Conservation (phyloP, 2,888 invertebrate species). For the Proisotoma minuta region DNA sequence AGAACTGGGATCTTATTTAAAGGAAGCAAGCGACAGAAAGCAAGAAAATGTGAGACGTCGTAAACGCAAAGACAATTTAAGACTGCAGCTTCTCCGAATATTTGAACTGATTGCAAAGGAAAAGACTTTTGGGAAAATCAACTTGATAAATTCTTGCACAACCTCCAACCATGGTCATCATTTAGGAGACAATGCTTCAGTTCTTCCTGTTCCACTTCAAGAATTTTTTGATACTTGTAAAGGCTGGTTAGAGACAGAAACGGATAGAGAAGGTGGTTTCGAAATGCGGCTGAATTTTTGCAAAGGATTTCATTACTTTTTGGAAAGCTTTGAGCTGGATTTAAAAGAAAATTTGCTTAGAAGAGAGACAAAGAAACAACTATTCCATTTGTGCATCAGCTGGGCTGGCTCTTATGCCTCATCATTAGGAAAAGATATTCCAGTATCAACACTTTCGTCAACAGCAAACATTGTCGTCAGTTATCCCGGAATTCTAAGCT, state of each 20-base stretch:
- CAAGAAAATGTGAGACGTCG: constrained; percentile 93
- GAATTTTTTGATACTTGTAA: constrained; percentile 45
- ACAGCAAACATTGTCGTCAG: constrained; percentile 16
- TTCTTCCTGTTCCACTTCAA: constrained; percentile 35
- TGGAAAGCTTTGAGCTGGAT: constrained; percentile 44
- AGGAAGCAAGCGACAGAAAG: constrained; percentile 94
- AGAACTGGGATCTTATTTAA: constrained; percentile 81
- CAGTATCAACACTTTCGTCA: constrained; percentile 15
- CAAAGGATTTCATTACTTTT: constrained; percentile 32
- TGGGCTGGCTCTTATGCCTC: constrained; percentile 88
- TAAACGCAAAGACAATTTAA: constrained; percentile 81
- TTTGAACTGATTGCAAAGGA: constrained; percentile 87
- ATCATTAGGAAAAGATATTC: constrained; percentile 51
- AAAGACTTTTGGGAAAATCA: constrained; percentile 68
- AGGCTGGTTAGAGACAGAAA: constrained; percentile 44
- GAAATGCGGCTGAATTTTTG: constrained; percentile 45
- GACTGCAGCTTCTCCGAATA: constrained; percentile 85
- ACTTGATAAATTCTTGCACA: constrained; percentile 33
- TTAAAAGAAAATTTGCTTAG: constrained; percentile 66
- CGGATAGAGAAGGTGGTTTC: constrained; percentile 45
- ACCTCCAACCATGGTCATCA: constrained; percentile 37
- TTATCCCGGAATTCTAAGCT: constrained; percentile 39
- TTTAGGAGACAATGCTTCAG: constrained; percentile 25
- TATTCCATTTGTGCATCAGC: constrained; percentile 86
- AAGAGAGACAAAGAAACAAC: constrained; percentile 74